Evolutionary conservation across 2,888 invertebrate species (phyloP), one percentile per base, ranked within the genome.

Genomic region (Aromia moschata): DNA sequence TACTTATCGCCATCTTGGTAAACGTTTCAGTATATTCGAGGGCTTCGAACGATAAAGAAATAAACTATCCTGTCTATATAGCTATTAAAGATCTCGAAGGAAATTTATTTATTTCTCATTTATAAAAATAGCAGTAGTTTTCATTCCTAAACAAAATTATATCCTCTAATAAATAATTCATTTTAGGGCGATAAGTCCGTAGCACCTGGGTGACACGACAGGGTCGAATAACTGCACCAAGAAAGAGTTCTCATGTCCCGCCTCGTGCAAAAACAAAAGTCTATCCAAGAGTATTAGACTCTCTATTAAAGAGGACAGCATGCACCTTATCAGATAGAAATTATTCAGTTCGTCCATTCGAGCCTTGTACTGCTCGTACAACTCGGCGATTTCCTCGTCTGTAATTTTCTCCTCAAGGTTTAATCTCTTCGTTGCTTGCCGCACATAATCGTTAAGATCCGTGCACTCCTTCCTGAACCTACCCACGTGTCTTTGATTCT

Each of bases 171-270:
- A n/a, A n/a, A n/a, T n/a, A n/a, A n/a, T 25, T 25, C 25, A 25
- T 25, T 25, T 25, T 3, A 25, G 3, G 25, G 89, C 88, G 53
- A 93, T 82, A 70, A 94, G 84, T 36, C 87, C 89, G 78, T 90
- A 91, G 81, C 91, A 92, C 68, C 95, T 83, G 1, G 96, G 96
- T 1, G 95, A 96, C 58, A 90, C 80, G 0, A 91, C 83, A 3
- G 94, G 91, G 83, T 96, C 91, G 81, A 96, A 96, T 60, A 96
- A 80, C 71, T 89, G 87, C 16, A 93, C 87, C 58, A 95, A 77
- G 81, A 83, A 87, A 12, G 87, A 85, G 61, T 84, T 81, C 5
- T 82, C 72, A 71, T 83, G 83, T 1, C 83, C 84, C 70, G 83
- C 83, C 74, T 94, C 93, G 58, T 86, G 80, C 20, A 96, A 84